These are phyloP conservation scores for Parotocinclus haroldoi DNA, from an alignment of 2,797 vertebrate species.

Conservation along the genomic window DNA sequence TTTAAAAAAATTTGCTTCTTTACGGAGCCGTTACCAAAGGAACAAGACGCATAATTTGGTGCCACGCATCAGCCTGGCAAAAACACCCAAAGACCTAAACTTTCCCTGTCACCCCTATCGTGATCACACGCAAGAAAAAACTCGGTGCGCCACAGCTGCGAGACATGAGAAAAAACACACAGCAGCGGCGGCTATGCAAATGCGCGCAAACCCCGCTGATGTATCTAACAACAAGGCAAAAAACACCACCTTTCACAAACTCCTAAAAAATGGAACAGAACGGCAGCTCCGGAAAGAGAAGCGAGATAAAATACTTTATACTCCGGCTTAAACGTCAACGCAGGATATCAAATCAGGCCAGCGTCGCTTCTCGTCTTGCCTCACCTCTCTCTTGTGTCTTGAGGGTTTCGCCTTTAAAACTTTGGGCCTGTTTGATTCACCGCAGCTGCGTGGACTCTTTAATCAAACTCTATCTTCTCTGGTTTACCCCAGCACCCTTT, in stretches of 20 bases:
- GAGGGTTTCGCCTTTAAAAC: slow-evolving; percentile 71
- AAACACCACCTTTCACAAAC: slow-evolving; percentile 33
- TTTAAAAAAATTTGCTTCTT: slow-evolving; percentile 27
- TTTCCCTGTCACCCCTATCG: slow-evolving; percentile 69
- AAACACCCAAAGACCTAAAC: slow-evolving; percentile 66
- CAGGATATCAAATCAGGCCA: slow-evolving; percentile 30
- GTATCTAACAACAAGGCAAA: slow-evolving; percentile 42
- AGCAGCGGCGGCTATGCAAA: slow-evolving; percentile 63
- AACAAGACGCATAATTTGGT: slow-evolving; percentile 38
- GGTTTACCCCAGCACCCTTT: slow-evolving; percentile 54
- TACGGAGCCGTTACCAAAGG: slow-evolving; percentile 52
- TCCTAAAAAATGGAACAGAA: slow-evolving; percentile 24
- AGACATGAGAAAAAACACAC: slow-evolving; percentile 51
- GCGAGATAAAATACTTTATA: slow-evolving; percentile 49
- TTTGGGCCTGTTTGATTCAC: slow-evolving; percentile 84
- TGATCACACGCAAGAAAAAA: slow-evolving; percentile 64
- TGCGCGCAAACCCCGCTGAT: slow-evolving; percentile 46
- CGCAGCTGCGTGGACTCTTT: slow-evolving; percentile 90
- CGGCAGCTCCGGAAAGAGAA: slow-evolving; percentile 50
- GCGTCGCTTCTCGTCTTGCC: too few species aligned
- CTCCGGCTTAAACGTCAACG: slow-evolving; percentile 25
- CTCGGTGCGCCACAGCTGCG: slow-evolving; percentile 55
- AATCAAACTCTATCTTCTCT: slow-evolving; percentile 95
- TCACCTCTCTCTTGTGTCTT: slow-evolving; percentile 52
- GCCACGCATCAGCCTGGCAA: slow-evolving; percentile 50